Evolutionary conservation across 2,797 vertebrate genomes (phyloP).

Genomic region (Mormyrops attenuatus): DNA sequence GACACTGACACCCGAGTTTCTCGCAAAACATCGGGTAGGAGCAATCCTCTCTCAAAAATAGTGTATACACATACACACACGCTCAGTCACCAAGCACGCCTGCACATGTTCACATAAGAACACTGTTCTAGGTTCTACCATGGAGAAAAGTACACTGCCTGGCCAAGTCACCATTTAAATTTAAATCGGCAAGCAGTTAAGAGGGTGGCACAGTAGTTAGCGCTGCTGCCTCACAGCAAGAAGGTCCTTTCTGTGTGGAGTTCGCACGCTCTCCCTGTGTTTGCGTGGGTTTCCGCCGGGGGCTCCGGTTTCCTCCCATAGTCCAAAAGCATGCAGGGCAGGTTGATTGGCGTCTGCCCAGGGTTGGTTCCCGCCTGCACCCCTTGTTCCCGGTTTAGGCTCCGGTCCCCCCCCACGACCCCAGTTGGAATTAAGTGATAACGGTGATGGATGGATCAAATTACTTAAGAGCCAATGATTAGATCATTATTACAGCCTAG

Average conservation of each 20-base stretch:
- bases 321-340: background rate
- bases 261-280: background rate
- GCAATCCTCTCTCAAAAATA: background rate
- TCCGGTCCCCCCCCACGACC: background rate
- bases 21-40: constrained; percentile 80
- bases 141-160: background rate
- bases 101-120: background rate
- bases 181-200: background rate
- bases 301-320: background rate
- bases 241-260: background rate
- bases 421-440: background rate
- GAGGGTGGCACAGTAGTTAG: background rate
- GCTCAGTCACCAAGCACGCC: background rate
- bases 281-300: background rate
- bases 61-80: background rate
- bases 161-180: background rate
- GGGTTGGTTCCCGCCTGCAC: background rate
- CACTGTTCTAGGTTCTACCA: background rate
- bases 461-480: background rate
- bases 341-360: background rate
- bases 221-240: background rate
- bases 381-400: background rate
- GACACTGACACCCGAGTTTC: constrained; percentile 85
- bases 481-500: background rate
- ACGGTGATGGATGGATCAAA: background rate